phyloP scores from a whole-genome alignment of 2,888 invertebrate species.

The Habroteleia sp. region DNA sequence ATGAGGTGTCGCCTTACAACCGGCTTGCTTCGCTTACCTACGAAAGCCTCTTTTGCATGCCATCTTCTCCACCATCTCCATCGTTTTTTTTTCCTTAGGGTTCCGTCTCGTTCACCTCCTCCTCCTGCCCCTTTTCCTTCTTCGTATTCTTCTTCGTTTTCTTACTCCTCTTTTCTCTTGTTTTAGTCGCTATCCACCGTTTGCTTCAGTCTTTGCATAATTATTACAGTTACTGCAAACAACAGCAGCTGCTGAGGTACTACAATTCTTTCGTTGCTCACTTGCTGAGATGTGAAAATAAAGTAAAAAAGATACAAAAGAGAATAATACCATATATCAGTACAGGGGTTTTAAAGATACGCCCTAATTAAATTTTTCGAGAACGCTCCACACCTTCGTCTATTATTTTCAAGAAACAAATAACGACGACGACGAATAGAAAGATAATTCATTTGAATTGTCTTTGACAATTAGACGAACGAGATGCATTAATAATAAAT shows the following conservation, averaged over 20 bases:
- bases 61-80: conserved; percentile 80
- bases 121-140: conserved; percentile 66
- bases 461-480: no score
- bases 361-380: conserved; percentile 73
- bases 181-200: conserved; percentile 71
- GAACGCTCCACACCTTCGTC: conserved; percentile 59
- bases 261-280: conserved; percentile 50
- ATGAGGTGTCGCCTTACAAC: conserved; percentile 81
- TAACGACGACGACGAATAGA: no score
- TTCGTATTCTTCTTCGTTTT: conserved; percentile 65
- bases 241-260: conserved; percentile 70
- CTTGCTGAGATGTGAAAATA: no score
- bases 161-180: conserved; percentile 64
- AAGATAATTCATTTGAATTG: no score
- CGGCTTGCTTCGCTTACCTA: conserved; percentile 80
- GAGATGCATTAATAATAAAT: no score
- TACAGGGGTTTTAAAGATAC: conserved; percentile 61
- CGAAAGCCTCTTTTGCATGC: conserved; percentile 80
- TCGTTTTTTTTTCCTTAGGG: conserved; percentile 63
- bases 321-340: conserved; percentile 30
- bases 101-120: conserved; percentile 70
- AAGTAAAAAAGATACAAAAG: no score
- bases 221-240: conserved; percentile 76
- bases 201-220: conserved; percentile 78
- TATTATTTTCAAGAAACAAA: conserved; percentile 9